These are phyloP conservation scores for Drosophila neocordata DNA, from an alignment of 1,140 invertebrate genomes.

Conservation along the genomic window DNA sequence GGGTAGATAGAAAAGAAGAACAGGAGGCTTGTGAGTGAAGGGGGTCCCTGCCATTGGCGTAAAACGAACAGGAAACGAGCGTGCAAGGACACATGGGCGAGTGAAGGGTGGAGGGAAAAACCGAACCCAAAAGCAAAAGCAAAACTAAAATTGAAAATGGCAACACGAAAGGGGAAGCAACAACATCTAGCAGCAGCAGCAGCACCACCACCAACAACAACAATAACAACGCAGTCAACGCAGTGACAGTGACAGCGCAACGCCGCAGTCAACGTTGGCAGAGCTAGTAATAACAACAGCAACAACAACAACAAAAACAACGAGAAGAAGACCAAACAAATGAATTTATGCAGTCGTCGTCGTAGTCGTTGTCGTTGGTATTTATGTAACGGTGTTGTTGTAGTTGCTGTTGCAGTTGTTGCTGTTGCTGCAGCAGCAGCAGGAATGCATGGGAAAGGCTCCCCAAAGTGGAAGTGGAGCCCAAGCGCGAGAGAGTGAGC, in stretches of 20 bases:
- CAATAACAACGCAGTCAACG: conserved; percentile 17
- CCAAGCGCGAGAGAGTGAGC: conserved; percentile 18
- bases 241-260: conserved; percentile 51
- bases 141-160: conserved; percentile 80
- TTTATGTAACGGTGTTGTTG: conserved; percentile 73
- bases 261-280: conserved; percentile 36
- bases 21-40: not conserved
- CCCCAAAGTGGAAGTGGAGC: conserved; percentile 53
- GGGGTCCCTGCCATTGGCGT: conserved; percentile 49
- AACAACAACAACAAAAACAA: conserved; percentile 29
- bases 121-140: conserved; percentile 47
- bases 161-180: conserved; percentile 45
- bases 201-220: conserved; percentile 20
- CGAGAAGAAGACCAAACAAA: conserved; percentile 51
- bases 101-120: conserved; percentile 53
- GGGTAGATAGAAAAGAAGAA: conserved; percentile 5
- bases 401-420: conserved; percentile 25
- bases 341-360: conserved; percentile 69
- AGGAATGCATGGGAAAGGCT: conserved; percentile 38
- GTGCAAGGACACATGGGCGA: conserved; percentile 69
- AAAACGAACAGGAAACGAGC: conserved; percentile 67
- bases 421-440: conserved; percentile 43
- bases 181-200: conserved; percentile 22
- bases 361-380: conserved; percentile 47
- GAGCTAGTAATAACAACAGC: conserved; percentile 52